A percentile compares a stretch with the other conserved stretches of the same genome.
Evolutionary conservation across 2,113 vertebrate species (phyloP).

Genomic region (Gambusia affinis): DNA sequence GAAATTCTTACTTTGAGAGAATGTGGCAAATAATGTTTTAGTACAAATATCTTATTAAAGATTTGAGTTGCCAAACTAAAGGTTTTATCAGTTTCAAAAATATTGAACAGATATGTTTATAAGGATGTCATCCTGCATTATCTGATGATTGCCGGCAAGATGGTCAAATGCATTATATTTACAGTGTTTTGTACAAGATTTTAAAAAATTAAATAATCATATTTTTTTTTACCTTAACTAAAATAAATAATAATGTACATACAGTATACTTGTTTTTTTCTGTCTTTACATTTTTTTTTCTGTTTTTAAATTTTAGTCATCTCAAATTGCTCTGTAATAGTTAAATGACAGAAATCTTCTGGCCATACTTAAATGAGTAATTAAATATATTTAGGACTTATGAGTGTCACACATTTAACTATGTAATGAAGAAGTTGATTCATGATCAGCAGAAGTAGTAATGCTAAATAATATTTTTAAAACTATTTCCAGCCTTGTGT

Average conservation of each 20-base stretch:
- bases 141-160: not conserved
- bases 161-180: not conserved
- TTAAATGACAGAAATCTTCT: conserved; percentile 1
- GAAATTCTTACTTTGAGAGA: too few relatives aligned
- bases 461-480: not conserved
- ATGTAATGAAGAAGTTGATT: conserved; percentile 10
- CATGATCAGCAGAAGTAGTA: not conserved
- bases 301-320: not conserved
- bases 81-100: not conserved
- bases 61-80: not conserved
- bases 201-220: not conserved
- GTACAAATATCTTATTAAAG: conserved; percentile 4
- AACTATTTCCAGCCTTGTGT: not conserved
- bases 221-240: not conserved
- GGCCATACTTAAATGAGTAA: not conserved
- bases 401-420: conserved; percentile 12
- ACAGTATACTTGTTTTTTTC: not conserved
- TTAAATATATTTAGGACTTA: conserved; percentile 4
- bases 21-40: too few relatives aligned
- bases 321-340: not conserved
- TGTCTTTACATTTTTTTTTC: not conserved
- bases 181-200: not conserved
- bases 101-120: not conserved
- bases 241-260: not conserved
- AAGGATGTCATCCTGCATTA: not conserved